Base-by-base conservation (phyloP, 1,140 invertebrate genomes). In the Drosophila gunungcola region DNA sequence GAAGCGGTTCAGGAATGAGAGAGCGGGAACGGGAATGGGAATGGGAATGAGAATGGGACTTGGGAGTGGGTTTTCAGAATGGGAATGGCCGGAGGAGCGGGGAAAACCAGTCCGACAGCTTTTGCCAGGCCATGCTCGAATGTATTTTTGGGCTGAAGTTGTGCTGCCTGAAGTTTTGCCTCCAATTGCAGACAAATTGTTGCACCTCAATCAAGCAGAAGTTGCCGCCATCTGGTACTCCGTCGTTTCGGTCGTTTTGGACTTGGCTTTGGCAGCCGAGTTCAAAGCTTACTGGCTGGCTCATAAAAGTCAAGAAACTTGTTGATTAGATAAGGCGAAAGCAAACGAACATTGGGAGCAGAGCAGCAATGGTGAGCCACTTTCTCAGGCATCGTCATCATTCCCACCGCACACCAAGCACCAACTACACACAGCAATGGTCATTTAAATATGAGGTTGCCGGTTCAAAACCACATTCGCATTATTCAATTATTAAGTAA, bases 171-270 rank as follows among this genome's bases (percentile, higher is more conserved):
- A 36, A 38, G 69, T 43, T 46, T 49, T 65, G 73, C 76, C 62
- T 84, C 60, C 80, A 79, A 75, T 84, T 81, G 82, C 74, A 83
- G 83, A 83, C 84, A 86, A 88, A 83, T 76, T 89, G 84, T 89
- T 85, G 82, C 77, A 88, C 83, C 83, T 88, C 83, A 88, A 86
- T 86, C 82, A 73, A 53, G 54, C 81, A 84, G 81, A 80, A 72
- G 81, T 77, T 55, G 74, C 49, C 43, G 74, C 43, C 74, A 76
- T 46, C 73, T 69, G 73, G 73, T 74, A 29, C 41, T 34, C 29
- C 39, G 29, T 32, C 29, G 38, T 60, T 53, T 52, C 4, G 7
- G 32, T 27, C 38, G 29, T 36, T 46, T 34, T 38, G 38, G 42
- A 38, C 39, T 6, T 29, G 27, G 21, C 52, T 58, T 12, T 54